Base-by-base conservation (phyloP, 2,797 vertebrate species). In the Halcyon smyrnensis region DNA sequence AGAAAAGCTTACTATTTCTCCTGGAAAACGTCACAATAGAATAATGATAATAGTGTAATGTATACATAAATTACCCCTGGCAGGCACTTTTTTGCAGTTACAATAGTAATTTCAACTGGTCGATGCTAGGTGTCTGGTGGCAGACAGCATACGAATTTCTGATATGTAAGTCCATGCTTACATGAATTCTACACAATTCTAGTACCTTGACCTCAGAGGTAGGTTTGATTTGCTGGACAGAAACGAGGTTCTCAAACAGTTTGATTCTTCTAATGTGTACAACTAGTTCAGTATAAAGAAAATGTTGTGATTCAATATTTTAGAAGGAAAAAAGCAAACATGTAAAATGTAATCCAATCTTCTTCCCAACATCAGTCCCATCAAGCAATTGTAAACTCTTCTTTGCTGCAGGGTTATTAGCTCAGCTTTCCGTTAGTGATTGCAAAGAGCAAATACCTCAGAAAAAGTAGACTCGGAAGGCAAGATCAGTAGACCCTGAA, bases 381-480 rank as follows among this genome's bases (percentile, higher is more conserved):
- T 48, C 53, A 84, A 80, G 45, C 45, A 83, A 51, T 30, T 14
- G 16, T 30, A 84, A 83, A 95, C 71, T 89, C 71, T 64, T 92
- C 77, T 73, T 95, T 20, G 1, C 8, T 54, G 25, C 6, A 3
- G 1, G 36, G 60, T 76, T 57, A 76, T 15, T 51, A 84, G 79
- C 51, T 89, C 81, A 82, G 67, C 50, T 89, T 68, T 45, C 32
- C 6, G 63, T 2, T 57, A 78, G 54, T 15, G 67, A 75, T 3
- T 57, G 45, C 50, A 74, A 80, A 95, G 84, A 96, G 85, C 43
- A 65, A 74, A 23, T 48, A 70, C 6, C 37, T 71, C 68, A 87
- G 96, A 62, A 78, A 78, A 73, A 37, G 30, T 84, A 95, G 93
- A 92, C n/a, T 94, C 84, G 91, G 54, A 70, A 92, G 75, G 89